A percentile compares a stretch with the other conserved stretches of the same genome.
These are phyloP conservation scores for Esox lucius DNA, from an alignment of 2,797 vertebrate genomes.

Conservation along the genomic window DNA sequence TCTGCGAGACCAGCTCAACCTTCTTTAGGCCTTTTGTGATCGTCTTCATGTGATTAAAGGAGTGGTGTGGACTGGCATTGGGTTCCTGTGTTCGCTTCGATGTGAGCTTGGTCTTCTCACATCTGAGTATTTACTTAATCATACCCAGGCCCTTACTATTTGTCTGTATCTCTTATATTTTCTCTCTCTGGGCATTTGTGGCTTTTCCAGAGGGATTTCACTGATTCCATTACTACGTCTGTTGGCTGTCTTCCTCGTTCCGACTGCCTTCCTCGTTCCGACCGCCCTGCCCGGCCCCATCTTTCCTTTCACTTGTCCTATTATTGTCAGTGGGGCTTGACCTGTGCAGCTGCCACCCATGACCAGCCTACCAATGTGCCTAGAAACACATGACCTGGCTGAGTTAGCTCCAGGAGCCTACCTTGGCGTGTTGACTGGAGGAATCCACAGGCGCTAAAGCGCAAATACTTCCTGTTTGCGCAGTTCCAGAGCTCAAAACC, in stretches of 20 bases:
- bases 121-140: neutral
- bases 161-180: constrained; percentile 5
- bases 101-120: neutral
- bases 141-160: neutral
- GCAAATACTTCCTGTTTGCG: constrained; percentile 22
- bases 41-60: neutral
- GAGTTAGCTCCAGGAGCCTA: neutral
- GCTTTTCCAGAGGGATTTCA: constrained; percentile 31
- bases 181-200: constrained; percentile 35
- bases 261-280: neutral
- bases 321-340: neutral
- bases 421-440: neutral
- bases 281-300: neutral
- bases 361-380: neutral
- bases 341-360: neutral
- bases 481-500: constrained; percentile 14
- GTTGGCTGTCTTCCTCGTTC: constrained; percentile 24
- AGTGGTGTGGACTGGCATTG: neutral
- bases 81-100: neutral
- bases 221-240: constrained; percentile 36
- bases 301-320: neutral
- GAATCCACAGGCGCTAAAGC: neutral
- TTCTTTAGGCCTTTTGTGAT: neutral
- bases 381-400: neutral
- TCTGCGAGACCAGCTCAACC: neutral